These are phyloP conservation scores for Hyperoodon ampullatus DNA, from an alignment of 2,113 vertebrate species.

Conservation along the genomic window DNA sequence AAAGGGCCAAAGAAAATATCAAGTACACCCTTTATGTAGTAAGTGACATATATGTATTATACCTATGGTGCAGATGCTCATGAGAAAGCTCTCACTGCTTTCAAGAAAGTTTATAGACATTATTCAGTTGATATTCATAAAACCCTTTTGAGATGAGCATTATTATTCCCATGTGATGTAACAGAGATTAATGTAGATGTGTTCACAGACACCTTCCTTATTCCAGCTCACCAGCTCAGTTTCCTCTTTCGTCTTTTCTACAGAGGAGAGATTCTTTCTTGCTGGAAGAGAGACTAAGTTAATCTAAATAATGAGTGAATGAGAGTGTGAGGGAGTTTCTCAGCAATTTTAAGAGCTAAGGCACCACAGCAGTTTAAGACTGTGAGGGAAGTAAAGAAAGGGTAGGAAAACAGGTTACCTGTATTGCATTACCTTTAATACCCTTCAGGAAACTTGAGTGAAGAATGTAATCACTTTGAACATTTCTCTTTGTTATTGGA, in stretches of 20 bases:
- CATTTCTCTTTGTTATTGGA: background rate
- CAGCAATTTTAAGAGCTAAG: background rate
- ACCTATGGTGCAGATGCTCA: fast-evolving
- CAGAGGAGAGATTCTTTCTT: background rate
- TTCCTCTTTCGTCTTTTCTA: background rate
- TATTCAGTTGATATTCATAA: background rate
- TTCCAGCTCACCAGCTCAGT: background rate
- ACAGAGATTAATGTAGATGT: background rate
- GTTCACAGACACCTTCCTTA: background rate
- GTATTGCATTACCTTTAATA: background rate
- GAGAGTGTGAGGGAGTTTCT: background rate
- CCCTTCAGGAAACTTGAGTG: background rate
- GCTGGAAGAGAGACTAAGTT: background rate
- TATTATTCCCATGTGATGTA: background rate
- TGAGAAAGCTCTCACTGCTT: background rate
- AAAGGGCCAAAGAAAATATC: background rate
- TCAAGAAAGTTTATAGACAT: background rate
- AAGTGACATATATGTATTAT: background rate
- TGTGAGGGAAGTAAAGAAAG: background rate
- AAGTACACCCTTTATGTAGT: too few relatives aligned
- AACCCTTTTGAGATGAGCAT: background rate
- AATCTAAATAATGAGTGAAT: background rate
- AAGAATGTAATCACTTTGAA: background rate
- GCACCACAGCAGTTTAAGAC: background rate
- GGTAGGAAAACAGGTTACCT: background rate